Evolutionary conservation across 1,140 invertebrate genomes (phyloP).

Genomic region (Drosophila sechellia): DNA sequence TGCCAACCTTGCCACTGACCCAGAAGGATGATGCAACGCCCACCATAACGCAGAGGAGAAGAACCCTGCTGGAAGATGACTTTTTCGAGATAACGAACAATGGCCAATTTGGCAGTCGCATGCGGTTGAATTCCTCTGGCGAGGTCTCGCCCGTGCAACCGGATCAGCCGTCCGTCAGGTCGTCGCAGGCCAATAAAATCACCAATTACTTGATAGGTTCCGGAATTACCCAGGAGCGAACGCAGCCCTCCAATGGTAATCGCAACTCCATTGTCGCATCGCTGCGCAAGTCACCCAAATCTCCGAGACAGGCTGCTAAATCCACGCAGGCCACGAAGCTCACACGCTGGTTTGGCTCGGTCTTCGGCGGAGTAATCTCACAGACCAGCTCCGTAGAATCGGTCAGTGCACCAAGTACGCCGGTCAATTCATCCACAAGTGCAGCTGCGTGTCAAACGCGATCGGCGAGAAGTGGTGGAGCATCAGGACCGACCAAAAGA

Average conservation of each 20-base stretch:
- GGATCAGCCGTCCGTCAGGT: conserved; percentile 27
- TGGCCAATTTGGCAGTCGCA: conserved; percentile 74
- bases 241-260: conserved; percentile 11
- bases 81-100: conserved; percentile 82
- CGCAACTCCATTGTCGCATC: conserved; percentile 10
- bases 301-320: conserved; percentile 22
- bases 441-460: conserved; percentile 28
- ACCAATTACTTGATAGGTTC: conserved; percentile 76
- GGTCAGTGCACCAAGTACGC: conserved; percentile 52
- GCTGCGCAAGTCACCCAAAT: conserved; percentile 71
- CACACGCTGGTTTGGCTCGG: conserved; percentile 73
- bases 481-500: conserved; percentile 44
- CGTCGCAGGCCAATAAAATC: conserved; percentile 74
- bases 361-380: conserved; percentile 12
- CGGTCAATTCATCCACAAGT: conserved; percentile 42
- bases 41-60: conserved; percentile 22
- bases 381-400: conserved; percentile 45
- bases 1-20: conserved; percentile 44
- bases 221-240: conserved; percentile 43
- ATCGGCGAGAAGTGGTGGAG: conserved; percentile 38
- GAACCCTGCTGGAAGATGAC: conserved; percentile 63
- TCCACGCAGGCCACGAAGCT: conserved; percentile 73
- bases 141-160: conserved; percentile 72
- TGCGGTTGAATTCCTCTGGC: conserved; percentile 65
- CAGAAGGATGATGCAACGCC: conserved; percentile 1